Conservation (phyloP, 2,113 vertebrate species). For the Chrysemys picta region DNA sequence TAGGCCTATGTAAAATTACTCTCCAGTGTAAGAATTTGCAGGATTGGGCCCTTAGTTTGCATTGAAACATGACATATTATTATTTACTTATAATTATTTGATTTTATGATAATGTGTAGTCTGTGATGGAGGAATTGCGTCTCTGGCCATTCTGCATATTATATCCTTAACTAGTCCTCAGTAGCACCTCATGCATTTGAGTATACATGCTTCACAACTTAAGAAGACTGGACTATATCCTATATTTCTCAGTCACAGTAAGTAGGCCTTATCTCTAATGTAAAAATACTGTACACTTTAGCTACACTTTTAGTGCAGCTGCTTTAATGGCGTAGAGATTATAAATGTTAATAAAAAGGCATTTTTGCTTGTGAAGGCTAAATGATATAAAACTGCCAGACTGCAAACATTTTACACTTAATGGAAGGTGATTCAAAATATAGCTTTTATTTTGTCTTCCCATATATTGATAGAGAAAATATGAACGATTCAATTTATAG, state of each 20-base stretch:
- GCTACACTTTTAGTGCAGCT: not conserved
- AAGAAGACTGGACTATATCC: not conserved
- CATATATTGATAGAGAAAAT: constrained; percentile 58
- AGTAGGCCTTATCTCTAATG: not conserved
- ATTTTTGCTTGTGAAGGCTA: constrained; percentile 53
- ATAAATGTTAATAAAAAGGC: constrained; percentile 51
- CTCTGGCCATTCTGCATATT: not conserved
- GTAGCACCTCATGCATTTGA: not conserved
- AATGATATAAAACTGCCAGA: constrained; percentile 14
- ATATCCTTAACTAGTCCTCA: not conserved
- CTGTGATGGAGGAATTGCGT: not conserved
- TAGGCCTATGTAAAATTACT: not conserved
- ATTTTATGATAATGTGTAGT: not conserved
- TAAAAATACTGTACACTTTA: not conserved
- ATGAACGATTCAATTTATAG: constrained; percentile 51
- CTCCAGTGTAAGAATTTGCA: not conserved
- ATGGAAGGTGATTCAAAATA: constrained; percentile 52
- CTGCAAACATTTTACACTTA: constrained; percentile 37
- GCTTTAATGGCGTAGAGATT: constrained; percentile 23
- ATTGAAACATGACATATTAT: not conserved
- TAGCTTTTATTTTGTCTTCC: constrained; percentile 55
- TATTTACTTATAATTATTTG: not conserved
- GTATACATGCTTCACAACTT: not conserved
- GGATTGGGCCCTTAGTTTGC: not conserved
- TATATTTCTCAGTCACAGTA: not conserved